These are phyloP conservation scores for Cossypha heuglini DNA, from an alignment of 2,797 vertebrate species.

Conservation along the genomic window DNA sequence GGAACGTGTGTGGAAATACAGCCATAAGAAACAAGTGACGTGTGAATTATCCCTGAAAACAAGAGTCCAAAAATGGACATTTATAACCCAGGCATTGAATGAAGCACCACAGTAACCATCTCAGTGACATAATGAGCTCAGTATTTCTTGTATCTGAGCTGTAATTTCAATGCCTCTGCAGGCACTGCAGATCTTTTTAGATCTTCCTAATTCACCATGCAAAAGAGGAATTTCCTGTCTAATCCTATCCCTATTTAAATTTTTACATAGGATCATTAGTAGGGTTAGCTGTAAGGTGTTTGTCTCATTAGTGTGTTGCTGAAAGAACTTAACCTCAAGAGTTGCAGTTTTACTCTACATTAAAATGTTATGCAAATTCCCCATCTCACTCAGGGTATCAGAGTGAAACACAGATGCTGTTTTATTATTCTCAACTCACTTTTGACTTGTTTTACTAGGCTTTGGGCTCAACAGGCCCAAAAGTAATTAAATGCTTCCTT, in stretches of 20 bases:
- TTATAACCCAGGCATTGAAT: not conserved
- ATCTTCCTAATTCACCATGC: not conserved
- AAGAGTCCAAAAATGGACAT: not conserved
- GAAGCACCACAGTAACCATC: not conserved
- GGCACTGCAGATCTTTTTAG: not conserved
- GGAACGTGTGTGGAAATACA: not conserved
- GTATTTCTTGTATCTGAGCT: not conserved
- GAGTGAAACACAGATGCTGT: constrained; percentile 4
- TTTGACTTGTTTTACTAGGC: constrained; percentile 54
- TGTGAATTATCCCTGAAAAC: not conserved
- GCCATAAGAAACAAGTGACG: not conserved
- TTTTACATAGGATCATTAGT: constrained; percentile 11
- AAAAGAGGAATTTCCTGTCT: constrained; percentile 11
- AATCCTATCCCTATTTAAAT: constrained; percentile 20
- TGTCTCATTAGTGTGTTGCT: constrained; percentile 1
- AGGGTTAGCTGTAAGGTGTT: constrained; percentile 14
- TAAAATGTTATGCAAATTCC: constrained; percentile 41
- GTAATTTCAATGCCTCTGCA: not conserved
- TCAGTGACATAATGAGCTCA: not conserved
- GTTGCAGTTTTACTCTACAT: not conserved
- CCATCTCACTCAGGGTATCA: not conserved
- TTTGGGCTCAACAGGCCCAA: constrained; percentile 9
- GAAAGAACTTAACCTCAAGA: not conserved
- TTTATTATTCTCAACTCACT: constrained; percentile 46
- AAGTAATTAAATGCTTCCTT: constrained; percentile 50